Evolutionary conservation across 2,797 vertebrate genomes (phyloP).

Genomic region (Chelon auratus): DNA sequence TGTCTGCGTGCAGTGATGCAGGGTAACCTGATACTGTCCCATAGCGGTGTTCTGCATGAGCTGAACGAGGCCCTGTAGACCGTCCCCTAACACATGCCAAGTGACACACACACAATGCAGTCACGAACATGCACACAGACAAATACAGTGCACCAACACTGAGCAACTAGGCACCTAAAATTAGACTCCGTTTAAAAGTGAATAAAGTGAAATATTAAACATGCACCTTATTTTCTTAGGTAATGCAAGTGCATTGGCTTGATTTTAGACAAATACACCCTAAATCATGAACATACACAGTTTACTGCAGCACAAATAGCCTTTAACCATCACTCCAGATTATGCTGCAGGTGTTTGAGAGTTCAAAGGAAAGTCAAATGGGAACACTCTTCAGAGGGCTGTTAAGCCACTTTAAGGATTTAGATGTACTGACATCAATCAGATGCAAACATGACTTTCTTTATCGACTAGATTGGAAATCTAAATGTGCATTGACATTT

Average conservation of each 20-base stretch:
- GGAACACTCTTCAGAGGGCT: conserved; percentile 9
- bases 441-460: conserved; percentile 7
- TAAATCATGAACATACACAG: background rate
- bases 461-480: conserved; percentile 3
- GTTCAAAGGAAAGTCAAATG: conserved; percentile 42
- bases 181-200: too few species aligned
- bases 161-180: background rate
- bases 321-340: conserved; percentile 30
- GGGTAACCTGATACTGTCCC: conserved; percentile 71
- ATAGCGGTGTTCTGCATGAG: conserved; percentile 48
- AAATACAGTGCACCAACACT: background rate
- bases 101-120: conserved; percentile 20
- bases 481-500: conserved; percentile 7
- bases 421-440: conserved; percentile 14
- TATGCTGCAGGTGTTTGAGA: conserved; percentile 46
- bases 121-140: background rate
- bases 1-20: conserved; percentile 67
- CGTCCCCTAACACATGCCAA: conserved; percentile 31
- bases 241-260: background rate
- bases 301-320: conserved; percentile 25
- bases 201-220: background rate
- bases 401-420: conserved; percentile 31
- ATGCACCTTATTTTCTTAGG: background rate
- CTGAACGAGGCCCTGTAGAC: conserved; percentile 50
- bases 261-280: background rate